Evolutionary conservation across 2,888 invertebrate genomes (phyloP), one percentile per base, ranked within the genome.

Genomic region (Hemicrepidius hirtus): DNA sequence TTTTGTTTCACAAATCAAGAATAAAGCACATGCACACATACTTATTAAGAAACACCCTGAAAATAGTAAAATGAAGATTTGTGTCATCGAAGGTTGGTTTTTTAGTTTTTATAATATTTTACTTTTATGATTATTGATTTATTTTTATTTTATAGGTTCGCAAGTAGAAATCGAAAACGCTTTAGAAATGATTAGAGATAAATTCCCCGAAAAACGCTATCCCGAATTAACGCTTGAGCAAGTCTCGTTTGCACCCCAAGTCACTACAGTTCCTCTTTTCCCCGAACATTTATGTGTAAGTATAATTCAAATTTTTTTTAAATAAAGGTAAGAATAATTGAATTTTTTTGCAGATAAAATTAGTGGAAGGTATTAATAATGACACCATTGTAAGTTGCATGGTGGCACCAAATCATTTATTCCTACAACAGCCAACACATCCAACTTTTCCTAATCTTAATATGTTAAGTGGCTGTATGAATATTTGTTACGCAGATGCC

Each of bases 351-450:
- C 87, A 96, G 92, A 89, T 98, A 82, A 93, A 93, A 86, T 89
- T 99, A 77, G 93, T 98, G 81, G 96, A 96, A 86, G 95, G 95
- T 59, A 94, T 98, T 65, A 95, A 95, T 85, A 96, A 97, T 83
- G 98, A 99, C 87, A 95, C 97, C 24, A 92, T 94, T 75, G 91
- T 99, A 81, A 96, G 95, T 83, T 93, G 95, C 80, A 91, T 97
- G 83, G 92, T 96, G 76, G 92, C 93, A 76, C 95, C 97, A 63
- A 94, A 94, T 49, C 97, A 97, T 85, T 90, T 99, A 84, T 99
- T 98, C 88, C 90, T 99, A 71, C 98, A 98, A 86, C 95, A 97
- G 86, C 97, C 97, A 2, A 93, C 96, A 71, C 98, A 99, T 88
- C 98, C 98, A 5, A 93, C 97, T 50, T 97, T 94, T 88, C 94